Base-by-base conservation (phyloP, 1,140 invertebrate genomes). In the Bathynomus jamesi region DNA sequence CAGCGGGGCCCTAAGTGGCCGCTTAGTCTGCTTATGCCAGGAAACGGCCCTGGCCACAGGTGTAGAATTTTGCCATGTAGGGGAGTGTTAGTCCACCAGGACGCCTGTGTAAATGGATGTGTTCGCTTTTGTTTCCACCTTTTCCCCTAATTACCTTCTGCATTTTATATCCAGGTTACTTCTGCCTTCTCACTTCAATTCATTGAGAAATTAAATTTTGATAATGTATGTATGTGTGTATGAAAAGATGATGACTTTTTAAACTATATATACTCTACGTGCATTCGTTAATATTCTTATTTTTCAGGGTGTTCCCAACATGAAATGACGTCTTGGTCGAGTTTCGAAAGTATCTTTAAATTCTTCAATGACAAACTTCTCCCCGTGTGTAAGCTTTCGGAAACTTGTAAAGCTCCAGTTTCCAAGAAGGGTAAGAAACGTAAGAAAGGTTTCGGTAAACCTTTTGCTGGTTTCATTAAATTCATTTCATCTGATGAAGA, bases 261-360 rank as follows among this genome's bases (percentile, higher is more conserved):
- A n/a, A n/a, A n/a, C n/a, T 53, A 53, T 53, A 53, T 53, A 53
- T 53, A 53, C 21, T 53, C 13, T 53, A 53, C 21, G 21, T 53
- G 21, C 21, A 53, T 53, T 17, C 21, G 21, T 53, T 17, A 17
- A 53, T 53, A 53, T 53, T 17, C 21, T 17, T 53, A 53, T 53
- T 53, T 17, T 53, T 17, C 5, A 53, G 5, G 40, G 1, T 53
- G 40, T 53, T 5, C 5, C 13, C 40, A 53, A 5, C 73, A 75
- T 40, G 73, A 75, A 30, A 46, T 65, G 73, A 75, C 73, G 8
- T 75, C 73, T 17, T 71, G 69, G 70, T 29, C 70, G 27, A 72
- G 73, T 25, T 60, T 75, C 40, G 24, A 13, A 11, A 75, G 73
- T 29, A 71, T 75, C 32, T 75, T 75, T 67, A 75, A 71, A 63